Conservation (phyloP, 2,113 vertebrate species). For the Phalacrocorax pelagicus region DNA sequence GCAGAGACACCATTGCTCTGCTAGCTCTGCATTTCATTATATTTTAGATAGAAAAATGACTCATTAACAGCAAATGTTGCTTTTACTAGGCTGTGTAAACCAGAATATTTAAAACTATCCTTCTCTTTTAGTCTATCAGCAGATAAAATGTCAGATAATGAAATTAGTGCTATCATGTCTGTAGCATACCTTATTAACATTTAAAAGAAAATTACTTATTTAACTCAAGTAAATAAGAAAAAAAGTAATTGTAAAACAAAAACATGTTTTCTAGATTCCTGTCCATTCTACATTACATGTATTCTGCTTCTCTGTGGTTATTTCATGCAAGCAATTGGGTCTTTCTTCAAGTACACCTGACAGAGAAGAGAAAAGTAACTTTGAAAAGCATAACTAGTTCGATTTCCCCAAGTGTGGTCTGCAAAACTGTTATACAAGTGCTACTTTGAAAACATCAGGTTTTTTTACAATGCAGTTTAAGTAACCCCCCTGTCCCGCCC, state of each 20-base stretch:
- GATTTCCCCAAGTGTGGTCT: rapidly evolving
- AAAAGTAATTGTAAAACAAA: background rate
- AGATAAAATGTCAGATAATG: background rate
- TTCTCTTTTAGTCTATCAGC: background rate
- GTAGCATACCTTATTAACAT: background rate
- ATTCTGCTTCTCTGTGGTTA: background rate
- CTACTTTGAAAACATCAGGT: background rate
- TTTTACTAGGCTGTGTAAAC: background rate
- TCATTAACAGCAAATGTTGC: background rate
- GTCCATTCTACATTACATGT: background rate
- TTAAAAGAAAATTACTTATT: background rate
- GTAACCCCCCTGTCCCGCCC: background rate
- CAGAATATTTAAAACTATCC: background rate
- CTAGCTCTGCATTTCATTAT: background rate
- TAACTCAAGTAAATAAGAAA: background rate
- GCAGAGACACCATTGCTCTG: background rate
- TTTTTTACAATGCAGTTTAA: background rate
- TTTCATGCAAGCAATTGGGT: background rate
- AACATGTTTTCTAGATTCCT: background rate
- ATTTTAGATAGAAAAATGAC: background rate
- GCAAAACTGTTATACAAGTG: background rate
- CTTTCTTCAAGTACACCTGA: background rate
- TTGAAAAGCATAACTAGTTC: background rate
- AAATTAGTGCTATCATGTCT: background rate
- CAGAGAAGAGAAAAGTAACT: background rate